Conservation (phyloP, 2,113 vertebrate genomes). For the Charadrius vociferus region DNA sequence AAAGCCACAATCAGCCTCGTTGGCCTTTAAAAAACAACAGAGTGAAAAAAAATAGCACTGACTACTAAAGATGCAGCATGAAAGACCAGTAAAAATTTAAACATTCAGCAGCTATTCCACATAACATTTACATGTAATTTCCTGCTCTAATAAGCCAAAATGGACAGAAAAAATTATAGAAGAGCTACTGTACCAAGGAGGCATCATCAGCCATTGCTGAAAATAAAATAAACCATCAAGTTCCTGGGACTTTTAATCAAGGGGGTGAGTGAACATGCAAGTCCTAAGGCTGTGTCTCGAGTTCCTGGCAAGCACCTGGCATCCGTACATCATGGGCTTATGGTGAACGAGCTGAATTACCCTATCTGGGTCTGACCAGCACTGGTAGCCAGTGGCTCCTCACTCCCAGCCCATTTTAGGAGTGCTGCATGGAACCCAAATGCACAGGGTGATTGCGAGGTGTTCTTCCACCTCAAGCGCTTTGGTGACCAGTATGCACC, state of each 20-base stretch:
- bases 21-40: background rate
- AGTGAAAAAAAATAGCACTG: background rate
- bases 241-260: background rate
- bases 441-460: background rate
- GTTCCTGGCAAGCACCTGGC: background rate
- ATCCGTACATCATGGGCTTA: background rate
- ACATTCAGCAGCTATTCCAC: background rate
- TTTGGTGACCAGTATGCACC: background rate
- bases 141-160: constrained; percentile 27
- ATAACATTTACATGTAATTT: background rate
- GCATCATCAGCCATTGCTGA: background rate
- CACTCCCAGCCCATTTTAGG: background rate
- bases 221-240: background rate
- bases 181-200: background rate
- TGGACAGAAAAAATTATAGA: background rate
- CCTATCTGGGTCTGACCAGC: background rate
- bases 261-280: rapidly evolving
- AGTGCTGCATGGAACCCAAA: background rate
- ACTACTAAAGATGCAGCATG: background rate
- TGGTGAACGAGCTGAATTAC: background rate
- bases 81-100: background rate
- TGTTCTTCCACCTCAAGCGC: background rate
- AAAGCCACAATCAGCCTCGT: background rate
- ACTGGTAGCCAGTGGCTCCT: background rate
- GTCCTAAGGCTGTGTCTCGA: background rate